Percentiles rank a stretch among this genome's conserved stretches.
phyloP scores from a whole-genome alignment of 1,140 invertebrate species.

The Caerostris extrusa region DNA sequence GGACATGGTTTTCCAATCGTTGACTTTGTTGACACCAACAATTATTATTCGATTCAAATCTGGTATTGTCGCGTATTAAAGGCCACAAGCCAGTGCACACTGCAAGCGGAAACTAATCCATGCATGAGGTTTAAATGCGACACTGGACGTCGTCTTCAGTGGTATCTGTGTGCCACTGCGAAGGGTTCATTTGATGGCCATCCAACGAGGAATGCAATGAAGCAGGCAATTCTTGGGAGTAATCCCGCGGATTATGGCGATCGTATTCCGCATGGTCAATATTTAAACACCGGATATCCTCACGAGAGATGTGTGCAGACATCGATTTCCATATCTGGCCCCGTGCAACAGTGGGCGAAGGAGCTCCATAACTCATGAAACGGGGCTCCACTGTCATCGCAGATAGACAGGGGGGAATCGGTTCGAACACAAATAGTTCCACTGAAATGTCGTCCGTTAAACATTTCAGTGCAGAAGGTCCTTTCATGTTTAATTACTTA shows the following conservation, averaged over 20 bases:
- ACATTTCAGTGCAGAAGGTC: no score
- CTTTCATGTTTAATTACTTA: no score
- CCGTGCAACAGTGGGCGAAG: neutral
- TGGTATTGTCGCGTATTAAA: no score
- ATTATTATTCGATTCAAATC: no score
- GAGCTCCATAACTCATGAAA: neutral
- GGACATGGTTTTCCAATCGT: no score
- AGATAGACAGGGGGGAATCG: neutral
- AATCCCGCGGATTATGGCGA: neutral
- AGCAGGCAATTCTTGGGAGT: neutral
- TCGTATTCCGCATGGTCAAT: neutral
- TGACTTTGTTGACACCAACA: no score
- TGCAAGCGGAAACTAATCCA: neutral
- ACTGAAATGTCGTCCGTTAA: no score
- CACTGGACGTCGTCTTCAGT: neutral
- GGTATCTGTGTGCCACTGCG: neutral
- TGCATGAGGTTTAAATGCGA: neutral
- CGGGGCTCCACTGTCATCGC: neutral
- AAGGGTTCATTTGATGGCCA: neutral
- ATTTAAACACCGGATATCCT: conserved; percentile 14
- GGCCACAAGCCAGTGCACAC: no score
- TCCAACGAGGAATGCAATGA: neutral
- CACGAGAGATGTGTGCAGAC: neutral
- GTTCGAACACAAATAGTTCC: neutral
- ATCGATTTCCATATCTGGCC: neutral